Conservation (phyloP, 1,140 invertebrate species). For the Rhagoletis zephyria region DNA sequence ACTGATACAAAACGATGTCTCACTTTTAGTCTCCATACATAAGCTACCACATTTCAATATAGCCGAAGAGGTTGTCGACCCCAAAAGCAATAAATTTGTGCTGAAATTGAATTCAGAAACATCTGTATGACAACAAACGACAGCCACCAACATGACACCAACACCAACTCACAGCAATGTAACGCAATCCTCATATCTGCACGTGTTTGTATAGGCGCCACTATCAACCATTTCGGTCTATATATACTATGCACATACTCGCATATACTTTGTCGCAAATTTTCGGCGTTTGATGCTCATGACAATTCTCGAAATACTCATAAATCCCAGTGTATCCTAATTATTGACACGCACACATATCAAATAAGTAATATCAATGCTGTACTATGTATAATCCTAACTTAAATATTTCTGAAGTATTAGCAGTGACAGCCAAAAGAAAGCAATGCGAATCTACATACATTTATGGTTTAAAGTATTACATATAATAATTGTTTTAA, state of each 20-base stretch:
- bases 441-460: not conserved
- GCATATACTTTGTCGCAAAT: not conserved
- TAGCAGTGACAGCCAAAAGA: conserved; percentile 13
- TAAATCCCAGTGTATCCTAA: conserved; percentile 16
- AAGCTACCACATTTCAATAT: conserved; percentile 93
- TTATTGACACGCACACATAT: conserved; percentile 50
- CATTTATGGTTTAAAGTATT: not conserved
- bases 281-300: not conserved
- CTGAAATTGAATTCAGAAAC: conserved; percentile 95
- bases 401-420: conserved; percentile 14
- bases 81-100: conserved; percentile 95
- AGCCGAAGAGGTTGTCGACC: conserved; percentile 95
- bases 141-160: conserved; percentile 57
- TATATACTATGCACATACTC: not conserved
- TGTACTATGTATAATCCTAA: conserved; percentile 24
- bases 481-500: not conserved
- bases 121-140: conserved; percentile 83
- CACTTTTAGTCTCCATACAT: conserved; percentile 88
- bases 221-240: not conserved
- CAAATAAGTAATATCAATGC: conserved; percentile 44
- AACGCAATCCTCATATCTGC: conserved; percentile 70
- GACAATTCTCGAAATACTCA: conserved; percentile 1
- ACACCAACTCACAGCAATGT: conserved; percentile 71
- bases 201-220: conserved; percentile 67
- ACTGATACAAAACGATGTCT: conserved; percentile 93